Evolutionary conservation across 2,888 invertebrate species (phyloP).

Genomic region (Nomada ferruginata): DNA sequence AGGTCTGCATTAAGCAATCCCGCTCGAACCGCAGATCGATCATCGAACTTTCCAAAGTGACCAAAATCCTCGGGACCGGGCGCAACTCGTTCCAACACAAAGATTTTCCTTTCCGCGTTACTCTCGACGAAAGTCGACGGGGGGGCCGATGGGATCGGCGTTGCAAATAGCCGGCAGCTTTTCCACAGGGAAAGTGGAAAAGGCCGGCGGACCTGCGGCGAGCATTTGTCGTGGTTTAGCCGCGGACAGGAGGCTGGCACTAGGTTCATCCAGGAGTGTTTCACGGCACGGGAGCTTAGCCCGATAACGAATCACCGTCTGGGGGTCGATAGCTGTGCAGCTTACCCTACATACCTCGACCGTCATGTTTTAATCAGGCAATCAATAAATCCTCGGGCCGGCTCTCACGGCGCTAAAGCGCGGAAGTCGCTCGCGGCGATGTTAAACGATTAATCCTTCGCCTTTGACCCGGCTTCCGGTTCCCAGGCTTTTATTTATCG

Average conservation of each 20-base stretch:
- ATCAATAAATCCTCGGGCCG: constrained; percentile 68
- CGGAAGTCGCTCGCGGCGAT: constrained; percentile 63
- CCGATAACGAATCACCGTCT: constrained; percentile 58
- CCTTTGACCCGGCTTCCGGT: constrained; percentile 35
- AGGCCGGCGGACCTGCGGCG: neutral
- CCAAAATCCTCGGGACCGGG: no score
- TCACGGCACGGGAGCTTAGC: constrained; percentile 3
- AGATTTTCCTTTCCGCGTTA: no score
- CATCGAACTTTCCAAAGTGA: neutral
- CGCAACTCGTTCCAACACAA: no score
- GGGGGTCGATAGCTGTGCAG: constrained; percentile 62
- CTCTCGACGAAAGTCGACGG: neutral
- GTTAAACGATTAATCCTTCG: constrained; percentile 59
- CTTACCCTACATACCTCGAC: constrained; percentile 70
- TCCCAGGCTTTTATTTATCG: neutral
- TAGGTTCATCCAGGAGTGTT: constrained; percentile 42
- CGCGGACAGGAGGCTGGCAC: constrained; percentile 27
- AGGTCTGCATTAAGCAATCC: constrained; percentile 15
- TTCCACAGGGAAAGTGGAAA: neutral
- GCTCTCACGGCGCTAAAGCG: constrained; percentile 67
- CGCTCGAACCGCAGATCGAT: constrained; percentile 36
- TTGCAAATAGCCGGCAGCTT: neutral
- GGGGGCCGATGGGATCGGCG: neutral
- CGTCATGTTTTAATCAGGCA: constrained; percentile 71
- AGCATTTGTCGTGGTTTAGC: constrained; percentile 36